These are phyloP conservation scores for Brachystomella parvula DNA, from an alignment of 1,140 invertebrate species.

Conservation along the genomic window DNA sequence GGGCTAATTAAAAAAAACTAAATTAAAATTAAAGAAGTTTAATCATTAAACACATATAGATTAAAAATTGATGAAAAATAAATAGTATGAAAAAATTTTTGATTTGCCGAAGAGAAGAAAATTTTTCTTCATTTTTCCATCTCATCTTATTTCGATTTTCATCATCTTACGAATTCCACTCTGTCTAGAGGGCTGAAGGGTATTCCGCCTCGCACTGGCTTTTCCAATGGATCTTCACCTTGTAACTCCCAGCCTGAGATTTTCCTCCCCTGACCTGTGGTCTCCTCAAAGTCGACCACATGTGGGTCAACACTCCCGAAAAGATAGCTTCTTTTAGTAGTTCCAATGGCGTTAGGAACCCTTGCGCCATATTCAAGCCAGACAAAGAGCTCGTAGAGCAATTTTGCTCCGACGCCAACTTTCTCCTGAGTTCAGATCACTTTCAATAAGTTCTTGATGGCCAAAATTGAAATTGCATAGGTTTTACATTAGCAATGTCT, in stretches of 20 bases:
- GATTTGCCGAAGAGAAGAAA: too few species aligned
- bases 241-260: too few species aligned
- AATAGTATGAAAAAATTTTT: too few species aligned
- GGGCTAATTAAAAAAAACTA: slow-evolving; percentile 1
- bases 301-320: too few species aligned
- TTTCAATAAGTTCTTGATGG: neutral
- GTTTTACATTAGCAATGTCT: neutral
- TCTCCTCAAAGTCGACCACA: too few species aligned
- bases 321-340: too few species aligned
- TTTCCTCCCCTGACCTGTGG: too few species aligned
- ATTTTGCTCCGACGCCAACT: neutral
- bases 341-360: neutral
- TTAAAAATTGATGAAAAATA: too few species aligned
- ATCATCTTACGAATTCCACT: neutral
- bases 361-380: neutral
- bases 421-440: neutral
- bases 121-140: too few species aligned
- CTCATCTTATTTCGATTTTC: too few species aligned
- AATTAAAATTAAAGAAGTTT: too few species aligned
- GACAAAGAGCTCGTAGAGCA: slow-evolving; percentile 8
- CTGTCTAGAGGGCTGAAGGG: neutral
- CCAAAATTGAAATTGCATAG: neutral
- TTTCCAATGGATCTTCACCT: neutral
- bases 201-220: neutral
- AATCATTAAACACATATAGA: too few species aligned